phyloP scores from a whole-genome alignment of 2,797 vertebrate genomes.

The Crocodylus rhombifer region DNA sequence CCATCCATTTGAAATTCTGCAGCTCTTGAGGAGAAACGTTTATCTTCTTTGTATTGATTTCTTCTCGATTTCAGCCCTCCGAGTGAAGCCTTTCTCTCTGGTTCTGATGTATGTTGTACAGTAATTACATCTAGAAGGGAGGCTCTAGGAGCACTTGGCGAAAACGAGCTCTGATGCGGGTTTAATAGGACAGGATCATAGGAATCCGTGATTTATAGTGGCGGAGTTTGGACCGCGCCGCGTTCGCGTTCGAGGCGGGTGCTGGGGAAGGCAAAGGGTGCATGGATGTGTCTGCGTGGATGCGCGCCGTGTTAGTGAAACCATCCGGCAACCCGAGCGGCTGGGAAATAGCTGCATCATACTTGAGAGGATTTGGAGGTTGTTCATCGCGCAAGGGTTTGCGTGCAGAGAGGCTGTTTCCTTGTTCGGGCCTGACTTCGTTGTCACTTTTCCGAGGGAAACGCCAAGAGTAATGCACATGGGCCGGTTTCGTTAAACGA shows the following conservation, averaged over 20 bases:
- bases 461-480: too few relatives aligned
- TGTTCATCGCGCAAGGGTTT: not conserved
- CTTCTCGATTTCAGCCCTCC: constrained; percentile 66
- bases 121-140: constrained; percentile 76
- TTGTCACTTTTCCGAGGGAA: not conserved
- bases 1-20: constrained; percentile 51
- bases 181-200: constrained; percentile 68
- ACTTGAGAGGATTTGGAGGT: not conserved
- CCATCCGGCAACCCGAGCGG: not conserved
- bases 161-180: constrained; percentile 71
- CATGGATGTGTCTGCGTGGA: not conserved
- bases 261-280: not conserved
- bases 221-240: constrained; percentile 10
- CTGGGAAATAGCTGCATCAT: not conserved
- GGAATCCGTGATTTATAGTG: constrained; percentile 50
- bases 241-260: constrained; percentile 11
- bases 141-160: constrained; percentile 62
- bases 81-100: constrained; percentile 76
- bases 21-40: constrained; percentile 71
- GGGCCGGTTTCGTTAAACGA: not conserved
- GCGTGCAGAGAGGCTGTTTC: not conserved
- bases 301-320: not conserved
- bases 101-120: constrained; percentile 75
- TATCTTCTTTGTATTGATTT: constrained; percentile 78
- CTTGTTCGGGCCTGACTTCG: not conserved